Conservation (phyloP, 2,888 invertebrate species). For the Drosophila picticornis region DNA sequence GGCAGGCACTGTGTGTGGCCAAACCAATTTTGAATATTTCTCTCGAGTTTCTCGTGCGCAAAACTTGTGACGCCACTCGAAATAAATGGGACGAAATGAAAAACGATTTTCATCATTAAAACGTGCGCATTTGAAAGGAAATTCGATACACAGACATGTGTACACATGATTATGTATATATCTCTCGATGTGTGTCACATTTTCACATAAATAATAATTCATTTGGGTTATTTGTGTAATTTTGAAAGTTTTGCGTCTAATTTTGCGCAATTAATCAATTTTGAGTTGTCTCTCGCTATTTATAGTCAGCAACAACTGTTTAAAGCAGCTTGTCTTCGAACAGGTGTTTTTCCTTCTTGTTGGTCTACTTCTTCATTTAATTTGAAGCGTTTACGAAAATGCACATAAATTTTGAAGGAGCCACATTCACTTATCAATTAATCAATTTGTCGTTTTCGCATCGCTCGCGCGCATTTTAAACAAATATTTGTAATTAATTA, state of each 20-base stretch:
- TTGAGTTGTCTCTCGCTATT: slow-evolving; percentile 42
- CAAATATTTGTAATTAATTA: slow-evolving; percentile 79
- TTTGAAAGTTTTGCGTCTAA: slow-evolving; percentile 72
- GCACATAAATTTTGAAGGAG: slow-evolving; percentile 60
- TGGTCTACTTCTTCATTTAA: slow-evolving; percentile 16
- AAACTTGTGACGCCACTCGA: slow-evolving; percentile 29
- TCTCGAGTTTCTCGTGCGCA: slow-evolving; percentile 51
- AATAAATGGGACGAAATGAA: slow-evolving; percentile 13
- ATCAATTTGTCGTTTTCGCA: slow-evolving; percentile 73
- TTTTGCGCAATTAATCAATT: slow-evolving; percentile 76
- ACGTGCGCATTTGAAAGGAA: slow-evolving; percentile 62
- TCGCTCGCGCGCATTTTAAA: slow-evolving; percentile 49
- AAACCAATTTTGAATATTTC: slow-evolving; percentile 19
- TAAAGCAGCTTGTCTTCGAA: slow-evolving; percentile 48
- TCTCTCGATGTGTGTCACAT: slow-evolving; percentile 60
- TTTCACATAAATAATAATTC: slow-evolving; percentile 74
- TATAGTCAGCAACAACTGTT: slow-evolving; percentile 47
- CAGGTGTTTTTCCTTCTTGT: slow-evolving; percentile 54
- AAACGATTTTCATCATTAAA: slow-evolving; percentile 68
- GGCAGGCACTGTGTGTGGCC: slow-evolving; percentile 47
- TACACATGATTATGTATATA: slow-evolving; percentile 29
- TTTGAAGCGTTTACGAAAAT: slow-evolving; percentile 7
- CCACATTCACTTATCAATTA: slow-evolving; percentile 75
- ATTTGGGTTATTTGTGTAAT: slow-evolving; percentile 51
- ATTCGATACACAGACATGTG: slow-evolving; percentile 54